Percentiles rank a stretch among this genome's conserved stretches.
Conservation (phyloP, 2,797 vertebrate species). For the Oryzias dopingdopingensis region DNA sequence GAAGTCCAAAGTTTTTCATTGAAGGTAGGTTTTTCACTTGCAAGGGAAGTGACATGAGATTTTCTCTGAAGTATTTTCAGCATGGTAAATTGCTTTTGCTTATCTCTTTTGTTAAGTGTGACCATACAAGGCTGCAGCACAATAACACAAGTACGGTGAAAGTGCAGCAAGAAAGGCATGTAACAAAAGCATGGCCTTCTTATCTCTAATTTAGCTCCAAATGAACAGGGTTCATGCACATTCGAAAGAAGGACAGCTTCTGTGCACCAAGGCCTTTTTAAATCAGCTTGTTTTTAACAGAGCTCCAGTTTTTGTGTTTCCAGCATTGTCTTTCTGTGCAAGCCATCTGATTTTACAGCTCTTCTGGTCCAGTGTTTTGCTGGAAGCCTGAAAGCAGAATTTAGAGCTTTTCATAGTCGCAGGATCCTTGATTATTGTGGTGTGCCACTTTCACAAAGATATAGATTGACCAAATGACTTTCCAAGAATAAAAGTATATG, state of each 20-base stretch:
- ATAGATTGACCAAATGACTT: slow-evolving; percentile 37
- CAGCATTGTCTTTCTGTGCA: slow-evolving; percentile 8
- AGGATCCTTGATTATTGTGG: slow-evolving; percentile 40
- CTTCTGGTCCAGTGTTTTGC: slow-evolving; percentile 14
- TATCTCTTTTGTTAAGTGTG: slow-evolving; percentile 36
- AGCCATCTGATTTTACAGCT: slow-evolving; percentile 14
- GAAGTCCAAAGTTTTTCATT: slow-evolving; percentile 25
- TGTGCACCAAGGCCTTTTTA: slow-evolving; percentile 35
- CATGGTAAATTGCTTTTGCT: slow-evolving; percentile 52
- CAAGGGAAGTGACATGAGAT: slow-evolving; percentile 26
- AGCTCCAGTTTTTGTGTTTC: slow-evolving; percentile 36
- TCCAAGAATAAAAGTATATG: slow-evolving; percentile 33
- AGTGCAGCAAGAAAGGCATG: slow-evolving; percentile 40
- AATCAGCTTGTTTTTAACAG: slow-evolving; percentile 23
- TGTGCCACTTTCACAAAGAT: slow-evolving; percentile 29
- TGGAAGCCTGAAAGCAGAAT: slow-evolving; percentile 29
- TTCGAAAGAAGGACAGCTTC: slow-evolving; percentile 25
- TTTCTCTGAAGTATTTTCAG: slow-evolving; percentile 30
- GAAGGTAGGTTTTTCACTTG: slow-evolving; percentile 25
- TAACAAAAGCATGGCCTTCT: slow-evolving; percentile 30
- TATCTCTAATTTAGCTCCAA: slow-evolving; percentile 54
- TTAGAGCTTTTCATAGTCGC: slow-evolving; percentile 21
- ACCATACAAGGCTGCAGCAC: slow-evolving; percentile 50
- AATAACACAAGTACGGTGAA: slow-evolving; percentile 44
- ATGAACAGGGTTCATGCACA: slow-evolving; percentile 42